These are phyloP conservation scores for Mesochorus sp. DNA, from an alignment of 2,888 invertebrate species.

Conservation along the genomic window DNA sequence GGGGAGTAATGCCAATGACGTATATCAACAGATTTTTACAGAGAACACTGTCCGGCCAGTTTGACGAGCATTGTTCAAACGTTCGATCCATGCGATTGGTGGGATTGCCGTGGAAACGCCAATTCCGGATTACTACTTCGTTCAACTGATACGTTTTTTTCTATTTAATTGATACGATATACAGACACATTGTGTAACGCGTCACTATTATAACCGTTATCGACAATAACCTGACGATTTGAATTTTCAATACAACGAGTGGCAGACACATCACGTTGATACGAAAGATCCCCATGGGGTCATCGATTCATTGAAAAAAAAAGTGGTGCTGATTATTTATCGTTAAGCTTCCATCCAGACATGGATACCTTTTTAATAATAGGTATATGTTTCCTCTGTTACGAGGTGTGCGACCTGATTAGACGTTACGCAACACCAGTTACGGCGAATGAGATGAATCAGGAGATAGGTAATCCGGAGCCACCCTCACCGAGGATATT, in stretches of 20 bases:
- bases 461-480: conserved; percentile 68
- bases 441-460: conserved; percentile 68
- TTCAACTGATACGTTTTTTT: background rate
- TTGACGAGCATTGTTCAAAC: conserved; percentile 1
- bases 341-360: conserved; percentile 54
- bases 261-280: background rate
- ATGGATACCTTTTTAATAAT: conserved; percentile 88
- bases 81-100: conserved; percentile 56
- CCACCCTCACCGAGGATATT: conserved; percentile 80
- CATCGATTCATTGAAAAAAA: background rate
- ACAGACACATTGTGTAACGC: conserved; percentile 14
- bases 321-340: background rate
- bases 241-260: background rate
- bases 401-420: conserved; percentile 87
- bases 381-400: conserved; percentile 87
- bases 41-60: conserved; percentile 5
- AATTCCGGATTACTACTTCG: conserved; percentile 3
- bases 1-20: conserved; percentile 16
- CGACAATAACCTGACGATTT: background rate
- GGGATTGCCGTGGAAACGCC: conserved; percentile 21
- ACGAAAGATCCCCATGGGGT: background rate
- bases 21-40: conserved; percentile 20
- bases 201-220: background rate
- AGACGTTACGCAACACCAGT: conserved; percentile 76
- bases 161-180: background rate